Evolutionary conservation across 2,888 invertebrate species (phyloP), one percentile per base, ranked within the genome.

Genomic region (Augochlorella aurata): DNA sequence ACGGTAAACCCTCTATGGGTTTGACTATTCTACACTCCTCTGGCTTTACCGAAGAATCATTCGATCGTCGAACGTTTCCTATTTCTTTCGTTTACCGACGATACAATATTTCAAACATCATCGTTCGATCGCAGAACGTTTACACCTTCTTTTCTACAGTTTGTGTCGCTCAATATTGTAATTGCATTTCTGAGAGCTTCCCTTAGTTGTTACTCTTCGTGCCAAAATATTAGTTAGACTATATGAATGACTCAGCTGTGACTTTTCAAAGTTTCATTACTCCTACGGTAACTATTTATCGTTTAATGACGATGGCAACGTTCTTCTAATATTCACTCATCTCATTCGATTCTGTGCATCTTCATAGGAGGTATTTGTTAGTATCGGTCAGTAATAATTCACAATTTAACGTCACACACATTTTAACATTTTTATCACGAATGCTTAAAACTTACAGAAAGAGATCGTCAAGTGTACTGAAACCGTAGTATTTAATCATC

Each of bases 1-100:
- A 12, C 71, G 45, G n/a, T 12, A 65, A 67, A 24, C 65, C 44
- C 44, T 63, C 58, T 72, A 82, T 69, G 52, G 63, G 38, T 38
- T 74, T 72, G 58, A 71, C 71, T 72, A 44, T 44, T 65, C 44
- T 4, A 38, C 70, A 44, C 21, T 45, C 58, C 18, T 29, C 38
- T 29, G 2, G 44, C 12, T n/a, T 16, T 67, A 14, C 24, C 44
- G 65, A 65, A 69, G 68, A 63, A 18, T 69, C 63, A 66, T 45
- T n/a, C 47, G 38, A 38, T 38, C 73, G 73, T 65, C 49, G 47
- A 24, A 52, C 52, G 12, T 21, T 38, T 52, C 9, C 63, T 24
- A 8, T 21, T 29, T 7, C 18, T 12, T 14, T 21, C 49, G 2
- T 38, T 16, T 7, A 8, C 14, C 21, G 24, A 5, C 16, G 16